Conservation (phyloP, 2,888 invertebrate species). For the Drosophila buzzatii region DNA sequence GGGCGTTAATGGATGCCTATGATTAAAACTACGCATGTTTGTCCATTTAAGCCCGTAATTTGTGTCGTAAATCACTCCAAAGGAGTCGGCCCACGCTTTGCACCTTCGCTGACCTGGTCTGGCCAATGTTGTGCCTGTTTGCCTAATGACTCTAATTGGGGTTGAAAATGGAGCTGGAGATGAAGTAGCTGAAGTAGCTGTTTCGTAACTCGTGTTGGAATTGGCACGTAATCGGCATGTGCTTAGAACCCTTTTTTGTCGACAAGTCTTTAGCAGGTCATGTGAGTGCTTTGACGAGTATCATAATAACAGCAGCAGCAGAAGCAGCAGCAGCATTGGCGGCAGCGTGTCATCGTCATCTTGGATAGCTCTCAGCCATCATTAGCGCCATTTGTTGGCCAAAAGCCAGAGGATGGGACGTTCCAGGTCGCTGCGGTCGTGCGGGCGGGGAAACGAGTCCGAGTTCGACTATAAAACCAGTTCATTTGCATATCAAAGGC, state of each 20-base stretch:
- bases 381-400: constrained; percentile 71
- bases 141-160: constrained; percentile 77
- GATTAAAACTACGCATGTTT: constrained; percentile 80
- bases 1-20: constrained; percentile 67
- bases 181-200: constrained; percentile 4
- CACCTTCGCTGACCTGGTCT: constrained; percentile 50
- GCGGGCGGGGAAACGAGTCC: constrained; percentile 2
- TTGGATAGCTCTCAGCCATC: constrained; percentile 59
- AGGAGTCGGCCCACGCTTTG: constrained; percentile 62
- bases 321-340: constrained; percentile 22
- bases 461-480: constrained; percentile 60
- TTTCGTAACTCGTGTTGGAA: constrained; percentile 15
- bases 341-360: constrained; percentile 65
- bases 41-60: constrained; percentile 78
- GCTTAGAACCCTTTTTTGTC: constrained; percentile 67
- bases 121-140: constrained; percentile 49
- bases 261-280: constrained; percentile 51
- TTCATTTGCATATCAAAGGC: constrained; percentile 82
- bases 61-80: constrained; percentile 76
- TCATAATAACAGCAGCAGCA: constrained; percentile 20
- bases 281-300: constrained; percentile 32
- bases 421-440: constrained; percentile 1
- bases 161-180: constrained; percentile 52
- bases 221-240: constrained; percentile 53
- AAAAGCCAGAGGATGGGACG: neutral